Evolutionary conservation across 2,888 invertebrate genomes (phyloP), one percentile per base, ranked within the genome.

Genomic region (Rhabditophanes sp.): DNA sequence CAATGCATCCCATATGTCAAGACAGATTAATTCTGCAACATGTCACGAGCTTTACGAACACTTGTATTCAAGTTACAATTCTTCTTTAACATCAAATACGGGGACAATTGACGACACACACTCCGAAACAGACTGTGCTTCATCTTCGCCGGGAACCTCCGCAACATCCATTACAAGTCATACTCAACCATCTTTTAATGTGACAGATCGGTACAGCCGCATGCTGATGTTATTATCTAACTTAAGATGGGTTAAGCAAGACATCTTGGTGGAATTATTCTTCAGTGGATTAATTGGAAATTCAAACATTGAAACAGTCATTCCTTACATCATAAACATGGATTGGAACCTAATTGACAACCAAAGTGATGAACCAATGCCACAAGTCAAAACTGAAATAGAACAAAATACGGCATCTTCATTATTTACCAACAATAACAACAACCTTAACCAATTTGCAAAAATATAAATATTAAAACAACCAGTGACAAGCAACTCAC

Each of bases 241-340:
- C 71, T 46, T 64, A 68, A 71, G 69, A 71, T 48, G 76, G 79
- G 50, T 70, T 64, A 75, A 78, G 36, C 77, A 79, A 2, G 43
- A 44, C 7, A 53, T 66, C 12, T 72, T 87, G 33, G 87, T 87
- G 67, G 85, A 87, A 63, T 73, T 87, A 34, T 87, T 87, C 72
- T 87, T 88, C 65, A 78, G 82, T 3, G 82, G 81, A 31, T 75
- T 87, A 42, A 78, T 85, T 29, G 87, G 85, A 4, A 81, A 80
- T 66, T 81, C 90, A 53, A 82, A 84, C 69, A 85, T 93, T 40
- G 85, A 90, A 64, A 82, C 80, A 63, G 81, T 90, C 51, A 80
- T 93, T 67, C 88, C 88, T 18, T 84, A 72, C 56, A 79, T 93
- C 63, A 74, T 93, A 50, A 78, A 75, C 44, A 74, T 56, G 51